phyloP scores from a whole-genome alignment of 1,140 invertebrate genomes.

The Antheraea mylitta region DNA sequence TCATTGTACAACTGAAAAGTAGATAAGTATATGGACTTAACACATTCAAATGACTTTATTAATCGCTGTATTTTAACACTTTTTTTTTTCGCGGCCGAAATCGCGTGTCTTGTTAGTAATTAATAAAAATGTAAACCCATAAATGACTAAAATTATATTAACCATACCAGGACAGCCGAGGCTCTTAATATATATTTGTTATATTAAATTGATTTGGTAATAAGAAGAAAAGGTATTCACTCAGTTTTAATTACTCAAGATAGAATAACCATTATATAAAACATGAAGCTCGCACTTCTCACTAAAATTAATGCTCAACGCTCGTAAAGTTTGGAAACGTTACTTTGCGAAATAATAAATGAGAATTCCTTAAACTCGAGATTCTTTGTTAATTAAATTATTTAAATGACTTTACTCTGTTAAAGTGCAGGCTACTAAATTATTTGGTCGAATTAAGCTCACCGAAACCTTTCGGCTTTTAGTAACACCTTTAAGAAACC shows the following conservation, averaged over 20 bases:
- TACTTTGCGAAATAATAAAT: conserved; percentile 36
- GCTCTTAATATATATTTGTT: too few species aligned
- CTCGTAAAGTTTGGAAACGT: conserved; percentile 22
- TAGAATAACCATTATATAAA: background rate
- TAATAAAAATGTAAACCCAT: too few species aligned
- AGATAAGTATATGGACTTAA: too few species aligned
- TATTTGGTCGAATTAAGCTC: conserved; percentile 41
- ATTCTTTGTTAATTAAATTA: conserved; percentile 52
- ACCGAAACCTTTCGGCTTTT: conserved; percentile 33
- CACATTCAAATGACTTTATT: too few species aligned
- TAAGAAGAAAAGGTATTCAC: background rate
- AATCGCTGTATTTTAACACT: too few species aligned
- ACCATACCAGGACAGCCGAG: too few species aligned
- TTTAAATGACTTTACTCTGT: conserved; percentile 41
- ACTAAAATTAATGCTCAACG: conserved; percentile 14
- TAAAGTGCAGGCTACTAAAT: conserved; percentile 46
- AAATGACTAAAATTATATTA: too few species aligned
- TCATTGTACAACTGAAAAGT: too few species aligned
- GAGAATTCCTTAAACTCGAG: conserved; percentile 27
- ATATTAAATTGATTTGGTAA: background rate
- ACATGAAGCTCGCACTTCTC: conserved; percentile 5
- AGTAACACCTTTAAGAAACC: conserved; percentile 32
- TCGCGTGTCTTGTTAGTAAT: too few species aligned
- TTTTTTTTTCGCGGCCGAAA: too few species aligned
- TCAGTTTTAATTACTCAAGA: conserved; percentile 1